Evolutionary conservation across 2,888 invertebrate species (phyloP).

Genomic region (Ectemnius lituratus): DNA sequence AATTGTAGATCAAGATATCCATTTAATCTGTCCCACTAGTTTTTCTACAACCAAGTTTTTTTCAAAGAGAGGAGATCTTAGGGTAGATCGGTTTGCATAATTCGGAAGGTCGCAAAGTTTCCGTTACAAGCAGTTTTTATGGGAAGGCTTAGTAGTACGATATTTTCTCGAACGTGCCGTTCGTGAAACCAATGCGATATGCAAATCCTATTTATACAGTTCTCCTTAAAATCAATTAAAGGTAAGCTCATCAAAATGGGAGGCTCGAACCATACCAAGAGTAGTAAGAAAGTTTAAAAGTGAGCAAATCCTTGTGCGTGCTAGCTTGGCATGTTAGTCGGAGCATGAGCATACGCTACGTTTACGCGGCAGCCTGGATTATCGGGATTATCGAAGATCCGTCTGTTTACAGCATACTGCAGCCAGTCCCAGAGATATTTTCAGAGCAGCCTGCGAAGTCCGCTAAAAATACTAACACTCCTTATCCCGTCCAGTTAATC

Average conservation of each 20-base stretch:
- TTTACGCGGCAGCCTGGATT: conserved; percentile 59
- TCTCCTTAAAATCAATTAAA: too few species aligned
- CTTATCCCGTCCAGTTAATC: too few species aligned
- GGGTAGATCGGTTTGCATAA: conserved; percentile 61
- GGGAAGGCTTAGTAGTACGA: too few species aligned
- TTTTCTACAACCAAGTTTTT: conserved; percentile 42
- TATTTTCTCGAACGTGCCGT: too few species aligned
- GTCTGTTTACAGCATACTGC: conserved; percentile 46
- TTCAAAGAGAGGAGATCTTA: conserved; percentile 52
- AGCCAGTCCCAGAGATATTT: conserved; percentile 48
- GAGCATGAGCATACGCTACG: conserved; percentile 47
- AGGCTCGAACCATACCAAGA: neutral
- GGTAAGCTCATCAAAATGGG: neutral
- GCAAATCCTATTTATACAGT: too few species aligned
- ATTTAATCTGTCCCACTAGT: conserved; percentile 52
- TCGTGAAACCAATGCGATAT: too few species aligned
- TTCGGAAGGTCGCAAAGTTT: conserved; percentile 28
- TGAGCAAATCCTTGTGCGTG: conserved; percentile 17
- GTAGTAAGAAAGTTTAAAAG: conserved; percentile 2
- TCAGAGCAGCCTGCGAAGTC: conserved; percentile 33
- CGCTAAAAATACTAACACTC: neutral
- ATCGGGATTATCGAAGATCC: conserved; percentile 60
- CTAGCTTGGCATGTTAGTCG: conserved; percentile 18
- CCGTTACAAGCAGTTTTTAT: neutral
- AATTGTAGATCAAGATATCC: conserved; percentile 61